These are phyloP conservation scores for Monopterus albus DNA, from an alignment of 2,113 vertebrate species.

Conservation along the genomic window DNA sequence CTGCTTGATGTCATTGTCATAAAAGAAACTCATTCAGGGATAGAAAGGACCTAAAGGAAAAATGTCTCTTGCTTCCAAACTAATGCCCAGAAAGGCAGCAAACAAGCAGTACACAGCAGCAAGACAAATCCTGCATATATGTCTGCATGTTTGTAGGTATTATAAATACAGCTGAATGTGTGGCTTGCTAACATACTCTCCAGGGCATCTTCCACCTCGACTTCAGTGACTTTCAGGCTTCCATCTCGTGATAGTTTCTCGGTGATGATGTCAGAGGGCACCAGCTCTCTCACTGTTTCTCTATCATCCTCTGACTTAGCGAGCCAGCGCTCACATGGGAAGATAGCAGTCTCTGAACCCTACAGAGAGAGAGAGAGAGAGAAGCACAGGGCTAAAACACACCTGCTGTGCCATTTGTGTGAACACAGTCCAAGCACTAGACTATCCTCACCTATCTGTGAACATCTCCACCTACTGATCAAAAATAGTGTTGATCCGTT, in stretches of 20 bases:
- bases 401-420: background rate
- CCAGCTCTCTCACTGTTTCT: constrained; percentile 91
- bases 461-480: constrained; percentile 68
- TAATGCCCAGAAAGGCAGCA: constrained; percentile 3
- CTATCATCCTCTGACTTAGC: constrained; percentile 95
- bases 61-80: background rate
- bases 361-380: constrained; percentile 51
- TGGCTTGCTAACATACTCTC: constrained; percentile 86
- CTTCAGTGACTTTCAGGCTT: constrained; percentile 89
- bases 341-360: constrained; percentile 94
- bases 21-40: constrained; percentile 12
- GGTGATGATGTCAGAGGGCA: constrained; percentile 93
- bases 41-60: background rate
- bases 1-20: constrained; percentile 23
- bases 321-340: constrained; percentile 94
- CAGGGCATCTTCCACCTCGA: constrained; percentile 93
- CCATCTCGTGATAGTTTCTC: constrained; percentile 94
- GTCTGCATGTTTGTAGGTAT: background rate
- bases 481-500: constrained; percentile 2
- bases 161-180: background rate
- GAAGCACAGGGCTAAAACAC: constrained; percentile 4
- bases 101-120: no score
- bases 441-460: background rate
- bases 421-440: background rate
- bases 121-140: background rate